Percentiles rank a stretch among this genome's conserved stretches.
These are phyloP conservation scores for Echeneis naucrates DNA, from an alignment of 2,797 vertebrate species.

Conservation along the genomic window DNA sequence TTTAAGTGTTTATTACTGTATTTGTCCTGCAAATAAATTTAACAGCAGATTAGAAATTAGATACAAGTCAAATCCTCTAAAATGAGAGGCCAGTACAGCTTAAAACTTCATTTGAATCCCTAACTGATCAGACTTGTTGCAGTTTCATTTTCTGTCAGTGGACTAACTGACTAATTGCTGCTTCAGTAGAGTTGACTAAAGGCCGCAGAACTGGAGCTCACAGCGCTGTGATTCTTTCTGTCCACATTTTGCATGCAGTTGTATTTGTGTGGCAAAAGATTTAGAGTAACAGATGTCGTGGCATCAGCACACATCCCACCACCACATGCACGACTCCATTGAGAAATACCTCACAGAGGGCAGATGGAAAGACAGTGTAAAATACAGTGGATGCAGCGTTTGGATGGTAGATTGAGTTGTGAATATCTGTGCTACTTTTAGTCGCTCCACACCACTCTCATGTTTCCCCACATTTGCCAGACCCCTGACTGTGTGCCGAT, in stretches of 20 bases:
- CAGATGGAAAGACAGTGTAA: conserved; percentile 60
- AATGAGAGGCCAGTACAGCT: background rate
- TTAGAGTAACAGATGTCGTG: conserved; percentile 29
- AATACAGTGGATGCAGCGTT: conserved; percentile 61
- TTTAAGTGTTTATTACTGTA: background rate
- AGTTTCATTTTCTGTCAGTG: background rate
- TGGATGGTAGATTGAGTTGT: conserved; percentile 78
- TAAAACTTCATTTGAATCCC: background rate
- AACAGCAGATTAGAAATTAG: no score
- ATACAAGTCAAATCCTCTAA: background rate
- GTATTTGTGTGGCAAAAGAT: conserved; percentile 9
- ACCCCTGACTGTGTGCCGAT: conserved; percentile 70
- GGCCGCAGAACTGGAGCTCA: background rate
- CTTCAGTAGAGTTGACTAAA: background rate
- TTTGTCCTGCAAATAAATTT: no score
- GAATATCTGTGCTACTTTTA: conserved; percentile 85
- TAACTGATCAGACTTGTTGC: background rate
- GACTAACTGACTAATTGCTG: background rate
- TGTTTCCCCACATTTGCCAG: conserved; percentile 79
- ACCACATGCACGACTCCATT: conserved; percentile 45
- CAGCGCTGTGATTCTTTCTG: conserved; percentile 6
- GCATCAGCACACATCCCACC: conserved; percentile 30
- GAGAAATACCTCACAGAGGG: conserved; percentile 54
- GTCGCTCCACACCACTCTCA: conserved; percentile 77
- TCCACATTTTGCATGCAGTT: background rate